A percentile compares a stretch with the other conserved stretches of the same genome.
phyloP scores from a whole-genome alignment of 2,888 invertebrate species.

The Xestia sexstrigata region DNA sequence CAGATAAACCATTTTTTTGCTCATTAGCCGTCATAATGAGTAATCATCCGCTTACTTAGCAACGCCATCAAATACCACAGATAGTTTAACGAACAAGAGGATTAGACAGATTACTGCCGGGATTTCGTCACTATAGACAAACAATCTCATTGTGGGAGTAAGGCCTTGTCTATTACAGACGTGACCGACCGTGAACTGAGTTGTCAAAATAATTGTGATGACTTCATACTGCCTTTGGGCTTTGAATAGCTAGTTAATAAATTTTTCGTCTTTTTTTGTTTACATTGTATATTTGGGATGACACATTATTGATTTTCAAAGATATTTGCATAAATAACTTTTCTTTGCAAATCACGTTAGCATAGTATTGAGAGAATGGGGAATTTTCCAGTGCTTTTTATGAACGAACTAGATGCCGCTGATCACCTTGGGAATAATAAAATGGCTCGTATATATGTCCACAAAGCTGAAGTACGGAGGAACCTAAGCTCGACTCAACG shows the following conservation, averaged over 20 bases:
- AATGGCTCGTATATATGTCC: too few relatives aligned
- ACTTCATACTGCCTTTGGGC: constrained; percentile 40
- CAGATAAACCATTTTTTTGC: constrained; percentile 17
- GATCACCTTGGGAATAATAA: too few relatives aligned
- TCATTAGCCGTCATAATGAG: constrained; percentile 33
- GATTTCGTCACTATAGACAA: constrained; percentile 44
- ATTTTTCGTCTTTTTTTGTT: constrained; percentile 14
- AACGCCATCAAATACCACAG: constrained; percentile 21
- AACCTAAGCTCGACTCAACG: too few relatives aligned
- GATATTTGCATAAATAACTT: constrained; percentile 1
- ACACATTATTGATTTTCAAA: background rate
- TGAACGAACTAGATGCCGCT: too few relatives aligned
- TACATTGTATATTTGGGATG: background rate
- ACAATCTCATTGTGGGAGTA: constrained; percentile 39
- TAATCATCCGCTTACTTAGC: constrained; percentile 38
- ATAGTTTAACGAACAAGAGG: constrained; percentile 14
- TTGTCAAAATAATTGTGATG: constrained; percentile 44
- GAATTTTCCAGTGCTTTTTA: too few relatives aligned
- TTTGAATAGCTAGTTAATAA: constrained; percentile 11
- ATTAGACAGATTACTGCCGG: constrained; percentile 32
- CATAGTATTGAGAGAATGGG: background rate
- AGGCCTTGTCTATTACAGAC: constrained; percentile 35
- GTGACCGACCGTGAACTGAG: constrained; percentile 61
- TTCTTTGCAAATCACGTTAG: background rate
- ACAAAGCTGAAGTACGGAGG: too few relatives aligned